Evolutionary conservation across 2,888 invertebrate genomes (phyloP).

Genomic region (Epinotia demarniana): DNA sequence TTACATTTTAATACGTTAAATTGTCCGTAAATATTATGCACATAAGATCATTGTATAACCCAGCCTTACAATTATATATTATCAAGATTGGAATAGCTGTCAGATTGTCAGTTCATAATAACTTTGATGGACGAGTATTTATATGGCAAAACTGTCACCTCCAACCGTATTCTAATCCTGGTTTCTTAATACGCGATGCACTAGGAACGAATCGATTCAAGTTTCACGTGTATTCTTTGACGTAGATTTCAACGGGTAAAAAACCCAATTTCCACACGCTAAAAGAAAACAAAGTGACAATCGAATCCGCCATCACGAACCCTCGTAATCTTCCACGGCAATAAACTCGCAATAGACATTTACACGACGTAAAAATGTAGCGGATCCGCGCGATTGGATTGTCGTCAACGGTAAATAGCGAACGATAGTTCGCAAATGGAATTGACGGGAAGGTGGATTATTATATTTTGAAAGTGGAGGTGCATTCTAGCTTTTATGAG

Average conservation of each 20-base stretch:
- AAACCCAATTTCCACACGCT: constrained; percentile 10
- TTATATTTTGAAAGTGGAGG: constrained; percentile 32
- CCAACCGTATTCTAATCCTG: too few species aligned
- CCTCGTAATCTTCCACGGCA: constrained; percentile 39
- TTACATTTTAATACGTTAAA: too few species aligned
- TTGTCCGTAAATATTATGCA: too few species aligned
- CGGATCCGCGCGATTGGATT: constrained; percentile 39
- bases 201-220: too few species aligned
- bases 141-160: too few species aligned
- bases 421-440: constrained; percentile 42
- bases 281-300: constrained; percentile 36
- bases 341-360: constrained; percentile 42
- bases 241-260: background rate
- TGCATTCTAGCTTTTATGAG: constrained; percentile 27
- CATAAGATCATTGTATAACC: too few species aligned
- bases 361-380: constrained; percentile 41
- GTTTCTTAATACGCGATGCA: too few species aligned
- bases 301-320: constrained; percentile 33
- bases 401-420: constrained; percentile 39
- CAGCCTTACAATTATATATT: too few species aligned
- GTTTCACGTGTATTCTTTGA: background rate
- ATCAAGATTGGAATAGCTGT: too few species aligned
- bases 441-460: constrained; percentile 37
- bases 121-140: too few species aligned
- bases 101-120: too few species aligned